Evolutionary conservation across 2,888 invertebrate species (phyloP).

Genomic region (Galeruca laticollis): DNA sequence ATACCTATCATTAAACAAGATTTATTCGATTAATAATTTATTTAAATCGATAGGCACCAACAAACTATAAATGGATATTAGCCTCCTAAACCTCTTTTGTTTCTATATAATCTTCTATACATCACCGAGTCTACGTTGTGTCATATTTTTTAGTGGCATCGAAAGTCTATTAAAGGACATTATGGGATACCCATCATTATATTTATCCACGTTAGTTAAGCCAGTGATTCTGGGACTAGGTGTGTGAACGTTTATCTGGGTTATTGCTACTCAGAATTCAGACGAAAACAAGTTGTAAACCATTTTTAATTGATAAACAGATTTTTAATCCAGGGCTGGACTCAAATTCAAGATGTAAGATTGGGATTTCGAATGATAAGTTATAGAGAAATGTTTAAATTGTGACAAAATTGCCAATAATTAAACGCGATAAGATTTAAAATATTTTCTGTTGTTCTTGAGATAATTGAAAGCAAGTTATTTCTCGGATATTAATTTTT

Average conservation of each 20-base stretch:
- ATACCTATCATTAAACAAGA: conserved; percentile 9
- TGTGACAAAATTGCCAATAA: too few species aligned
- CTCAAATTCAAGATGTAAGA: not conserved
- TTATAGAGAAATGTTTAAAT: too few species aligned
- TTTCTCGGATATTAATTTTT: too few species aligned
- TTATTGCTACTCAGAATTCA: conserved; percentile 41
- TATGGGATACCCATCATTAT: conserved; percentile 52
- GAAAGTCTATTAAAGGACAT: conserved; percentile 54
- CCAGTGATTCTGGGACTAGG: not conserved
- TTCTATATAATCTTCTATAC: conserved; percentile 22
- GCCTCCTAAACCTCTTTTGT: conserved; percentile 18
- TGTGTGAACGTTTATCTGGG: conserved; percentile 5
- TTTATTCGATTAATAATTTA: conserved; percentile 15
- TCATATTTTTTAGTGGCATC: conserved; percentile 50
- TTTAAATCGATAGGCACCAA: conserved; percentile 3
- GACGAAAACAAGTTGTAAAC: conserved; percentile 59
- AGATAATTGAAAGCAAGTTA: too few species aligned
- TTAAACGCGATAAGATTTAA: too few species aligned
- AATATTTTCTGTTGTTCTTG: too few species aligned
- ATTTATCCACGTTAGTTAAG: conserved; percentile 39
- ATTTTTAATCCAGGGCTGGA: conserved; percentile 23
- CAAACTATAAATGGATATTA: conserved; percentile 6
- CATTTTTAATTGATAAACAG: conserved; percentile 60
- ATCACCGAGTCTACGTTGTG: conserved; percentile 1
- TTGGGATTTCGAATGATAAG: too few species aligned